Conservation (phyloP, 2,888 invertebrate genomes). For the Athripsodes cinereus region DNA sequence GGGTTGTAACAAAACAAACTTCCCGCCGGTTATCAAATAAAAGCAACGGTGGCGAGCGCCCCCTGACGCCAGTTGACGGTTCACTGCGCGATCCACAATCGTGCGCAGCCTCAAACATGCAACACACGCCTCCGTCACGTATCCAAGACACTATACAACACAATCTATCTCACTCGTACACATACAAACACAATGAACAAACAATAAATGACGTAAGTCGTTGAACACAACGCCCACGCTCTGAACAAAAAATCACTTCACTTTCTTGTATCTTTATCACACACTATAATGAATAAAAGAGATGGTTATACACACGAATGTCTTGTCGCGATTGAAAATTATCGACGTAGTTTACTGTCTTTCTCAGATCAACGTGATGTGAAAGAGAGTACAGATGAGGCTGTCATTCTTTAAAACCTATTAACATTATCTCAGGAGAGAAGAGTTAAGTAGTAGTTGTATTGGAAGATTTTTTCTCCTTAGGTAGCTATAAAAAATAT, state of each 20-base stretch:
- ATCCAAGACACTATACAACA: conserved; percentile 28
- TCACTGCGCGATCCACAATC: conserved; percentile 33
- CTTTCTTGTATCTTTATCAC: neutral
- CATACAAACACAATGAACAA: conserved; percentile 23
- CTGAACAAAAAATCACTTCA: neutral
- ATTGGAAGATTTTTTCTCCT: too few species aligned
- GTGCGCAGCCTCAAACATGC: conserved; percentile 38
- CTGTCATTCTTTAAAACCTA: neutral
- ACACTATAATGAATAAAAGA: neutral
- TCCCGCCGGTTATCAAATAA: conserved; percentile 21
- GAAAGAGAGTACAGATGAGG: conserved; percentile 7
- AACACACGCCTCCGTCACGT: conserved; percentile 32
- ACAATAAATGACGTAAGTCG: conserved; percentile 22
- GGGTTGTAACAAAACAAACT: conserved; percentile 9
- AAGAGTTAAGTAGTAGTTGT: too few species aligned
- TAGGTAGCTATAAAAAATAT: too few species aligned
- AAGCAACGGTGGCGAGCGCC: conserved; percentile 26
- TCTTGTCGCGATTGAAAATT: neutral
- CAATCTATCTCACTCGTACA: conserved; percentile 24
- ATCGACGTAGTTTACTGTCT: conserved; percentile 21
- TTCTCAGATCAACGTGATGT: conserved; percentile 21
- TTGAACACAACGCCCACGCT: conserved; percentile 22
- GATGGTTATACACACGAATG: neutral
- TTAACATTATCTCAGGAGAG: too few species aligned
- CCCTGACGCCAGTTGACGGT: conserved; percentile 29